phyloP scores from a whole-genome alignment of 2,797 vertebrate genomes.

The Catostomus latipinnis region DNA sequence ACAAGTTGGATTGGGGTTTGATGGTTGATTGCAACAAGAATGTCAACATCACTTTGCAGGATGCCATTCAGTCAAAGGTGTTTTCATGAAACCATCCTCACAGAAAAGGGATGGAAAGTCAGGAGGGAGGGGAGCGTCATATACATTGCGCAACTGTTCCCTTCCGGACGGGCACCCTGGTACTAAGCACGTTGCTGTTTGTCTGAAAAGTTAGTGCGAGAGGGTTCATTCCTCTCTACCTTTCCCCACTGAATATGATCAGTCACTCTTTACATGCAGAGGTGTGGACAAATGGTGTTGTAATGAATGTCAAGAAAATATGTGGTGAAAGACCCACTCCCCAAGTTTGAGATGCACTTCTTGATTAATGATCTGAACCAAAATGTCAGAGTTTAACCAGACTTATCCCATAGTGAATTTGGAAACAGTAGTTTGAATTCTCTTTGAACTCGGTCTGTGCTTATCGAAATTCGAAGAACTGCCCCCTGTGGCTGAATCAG shows the following conservation, averaged over 20 bases:
- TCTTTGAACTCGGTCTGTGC: too few relatives aligned
- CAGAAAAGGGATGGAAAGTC: constrained; percentile 28
- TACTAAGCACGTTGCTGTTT: constrained; percentile 28
- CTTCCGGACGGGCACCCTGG: constrained; percentile 21
- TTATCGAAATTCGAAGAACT: too few relatives aligned
- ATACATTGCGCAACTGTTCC: constrained; percentile 48
- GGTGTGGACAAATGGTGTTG: neutral
- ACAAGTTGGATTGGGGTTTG: constrained; percentile 71
- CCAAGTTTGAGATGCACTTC: neutral
- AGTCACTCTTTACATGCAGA: neutral
- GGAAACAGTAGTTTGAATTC: too few relatives aligned
- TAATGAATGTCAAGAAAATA: constrained; percentile 2
- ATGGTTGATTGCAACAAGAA: constrained; percentile 83
- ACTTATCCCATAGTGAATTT: too few relatives aligned
- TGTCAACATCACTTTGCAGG: constrained; percentile 76
- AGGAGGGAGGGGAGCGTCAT: constrained; percentile 10
- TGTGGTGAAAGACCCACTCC: neutral
- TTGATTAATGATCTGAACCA: neutral
- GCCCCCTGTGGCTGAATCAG: too few relatives aligned
- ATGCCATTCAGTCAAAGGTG: constrained; percentile 72
- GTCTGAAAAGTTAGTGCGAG: neutral
- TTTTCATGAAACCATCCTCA: constrained; percentile 60
- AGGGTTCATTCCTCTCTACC: neutral
- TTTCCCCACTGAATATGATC: neutral
- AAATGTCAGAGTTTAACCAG: neutral